phyloP scores from a whole-genome alignment of 2,797 vertebrate species.

The Pangasius sanitwongsei region DNA sequence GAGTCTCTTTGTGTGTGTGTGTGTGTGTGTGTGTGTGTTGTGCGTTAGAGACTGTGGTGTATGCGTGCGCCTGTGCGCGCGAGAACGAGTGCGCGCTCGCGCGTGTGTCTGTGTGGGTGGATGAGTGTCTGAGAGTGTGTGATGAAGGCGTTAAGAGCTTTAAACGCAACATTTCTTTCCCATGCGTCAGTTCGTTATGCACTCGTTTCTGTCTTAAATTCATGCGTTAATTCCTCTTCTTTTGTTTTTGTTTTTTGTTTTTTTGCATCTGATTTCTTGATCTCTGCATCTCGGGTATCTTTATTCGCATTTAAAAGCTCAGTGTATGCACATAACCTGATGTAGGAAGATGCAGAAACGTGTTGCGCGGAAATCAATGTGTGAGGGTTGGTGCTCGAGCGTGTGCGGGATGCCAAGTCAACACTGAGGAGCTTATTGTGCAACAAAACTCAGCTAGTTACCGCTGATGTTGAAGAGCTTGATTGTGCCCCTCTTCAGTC shows the following conservation, averaged over 20 bases:
- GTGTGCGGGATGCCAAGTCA: slow-evolving; percentile 12
- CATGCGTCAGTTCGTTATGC: not conserved
- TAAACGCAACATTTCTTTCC: not conserved
- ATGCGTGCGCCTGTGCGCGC: slow-evolving; percentile 7
- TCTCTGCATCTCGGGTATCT: not conserved
- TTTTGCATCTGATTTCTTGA: not conserved
- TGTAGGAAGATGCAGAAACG: slow-evolving; percentile 13
- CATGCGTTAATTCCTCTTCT: not conserved
- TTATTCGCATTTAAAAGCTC: not conserved
- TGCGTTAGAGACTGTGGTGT: slow-evolving; percentile 18
- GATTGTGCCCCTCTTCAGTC: not conserved
- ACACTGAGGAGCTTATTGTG: not conserved
- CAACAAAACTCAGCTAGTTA: not conserved
- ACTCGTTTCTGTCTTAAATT: too few species aligned
- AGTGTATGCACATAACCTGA: not conserved
- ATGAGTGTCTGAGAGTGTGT: slow-evolving; percentile 23
- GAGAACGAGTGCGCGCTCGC: not conserved
- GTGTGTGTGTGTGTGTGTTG: slow-evolving; percentile 8
- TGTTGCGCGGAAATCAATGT: slow-evolving; percentile 1
- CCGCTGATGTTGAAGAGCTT: not conserved
- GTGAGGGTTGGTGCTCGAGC: not conserved
- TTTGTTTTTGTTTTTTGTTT: not conserved
- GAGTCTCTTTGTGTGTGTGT: slow-evolving; percentile 11
- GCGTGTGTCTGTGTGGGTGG: slow-evolving; percentile 2
- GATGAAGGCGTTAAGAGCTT: slow-evolving; percentile 30